These are phyloP conservation scores for Palythoa grandiflora DNA, from an alignment of 92 coral and sea anemone genomes.

Conservation along the genomic window DNA sequence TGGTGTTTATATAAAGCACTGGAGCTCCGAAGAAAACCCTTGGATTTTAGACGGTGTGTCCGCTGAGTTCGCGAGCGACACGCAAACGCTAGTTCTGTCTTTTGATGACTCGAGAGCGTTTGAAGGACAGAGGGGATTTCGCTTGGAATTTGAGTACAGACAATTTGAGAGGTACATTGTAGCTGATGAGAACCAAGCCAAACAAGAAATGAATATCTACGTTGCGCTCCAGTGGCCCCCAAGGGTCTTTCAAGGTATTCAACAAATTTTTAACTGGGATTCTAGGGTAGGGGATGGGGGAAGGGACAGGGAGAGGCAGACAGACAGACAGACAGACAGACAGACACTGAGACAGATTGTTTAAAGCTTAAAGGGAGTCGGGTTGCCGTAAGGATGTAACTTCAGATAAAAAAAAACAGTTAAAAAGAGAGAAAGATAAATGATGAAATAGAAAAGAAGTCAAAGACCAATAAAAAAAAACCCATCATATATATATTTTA, in stretches of 20 bases:
- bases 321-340: too few relatives aligned
- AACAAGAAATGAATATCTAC: constrained; percentile 51
- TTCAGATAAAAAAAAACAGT: too few relatives aligned
- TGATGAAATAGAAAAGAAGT: too few relatives aligned
- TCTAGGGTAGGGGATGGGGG: too few relatives aligned
- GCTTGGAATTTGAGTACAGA: constrained; percentile 84
- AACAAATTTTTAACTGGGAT: neutral
- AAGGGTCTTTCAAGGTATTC: constrained; percentile 70
- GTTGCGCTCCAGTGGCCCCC: constrained; percentile 78
- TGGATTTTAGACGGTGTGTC: constrained; percentile 41
- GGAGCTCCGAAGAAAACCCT: constrained; percentile 48
- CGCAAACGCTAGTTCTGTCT: constrained; percentile 60
- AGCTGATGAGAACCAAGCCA: constrained; percentile 61
- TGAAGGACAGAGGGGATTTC: constrained; percentile 47
- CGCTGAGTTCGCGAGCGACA: constrained; percentile 84
- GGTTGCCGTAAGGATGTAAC: too few relatives aligned
- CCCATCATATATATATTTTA: too few relatives aligned
- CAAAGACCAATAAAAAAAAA: too few relatives aligned
- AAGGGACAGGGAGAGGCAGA: too few relatives aligned
- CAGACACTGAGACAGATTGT: too few relatives aligned
- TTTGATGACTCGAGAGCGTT: constrained; percentile 39
- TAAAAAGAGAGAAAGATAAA: too few relatives aligned
- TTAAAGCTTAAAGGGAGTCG: too few relatives aligned
- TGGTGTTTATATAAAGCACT: constrained; percentile 72
- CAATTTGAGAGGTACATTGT: constrained; percentile 81